These are phyloP conservation scores for Amphipyra tragopoginis DNA, from an alignment of 2,888 invertebrate species.

Conservation along the genomic window DNA sequence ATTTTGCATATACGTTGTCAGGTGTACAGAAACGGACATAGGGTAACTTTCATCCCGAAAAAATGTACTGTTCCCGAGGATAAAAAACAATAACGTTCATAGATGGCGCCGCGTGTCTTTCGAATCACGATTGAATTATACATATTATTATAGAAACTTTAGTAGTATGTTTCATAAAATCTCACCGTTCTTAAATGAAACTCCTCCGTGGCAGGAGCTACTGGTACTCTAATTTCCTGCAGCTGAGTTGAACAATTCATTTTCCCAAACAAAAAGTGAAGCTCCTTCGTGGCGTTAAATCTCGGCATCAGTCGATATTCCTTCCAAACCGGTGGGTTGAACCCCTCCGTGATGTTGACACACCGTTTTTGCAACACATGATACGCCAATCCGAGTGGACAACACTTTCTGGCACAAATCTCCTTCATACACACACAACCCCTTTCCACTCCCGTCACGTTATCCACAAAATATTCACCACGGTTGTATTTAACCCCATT, in stretches of 20 bases:
- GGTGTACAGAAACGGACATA: too few species aligned
- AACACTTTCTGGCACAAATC: constrained; percentile 75
- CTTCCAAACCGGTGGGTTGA: constrained; percentile 72
- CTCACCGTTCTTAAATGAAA: constrained; percentile 64
- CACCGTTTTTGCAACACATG: constrained; percentile 60
- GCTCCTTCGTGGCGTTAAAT: constrained; percentile 60
- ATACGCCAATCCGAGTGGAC: constrained; percentile 70
- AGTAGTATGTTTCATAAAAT: too few species aligned
- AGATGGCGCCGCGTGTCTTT: too few species aligned
- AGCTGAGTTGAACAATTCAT: constrained; percentile 59
- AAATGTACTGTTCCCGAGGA: too few species aligned
- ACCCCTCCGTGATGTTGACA: constrained; percentile 37
- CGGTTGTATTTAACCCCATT: constrained; percentile 64
- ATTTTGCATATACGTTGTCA: too few species aligned
- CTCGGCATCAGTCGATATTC: constrained; percentile 52
- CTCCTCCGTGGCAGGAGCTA: constrained; percentile 41
- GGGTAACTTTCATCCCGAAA: too few species aligned
- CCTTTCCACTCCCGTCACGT: constrained; percentile 56
- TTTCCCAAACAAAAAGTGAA: constrained; percentile 69
- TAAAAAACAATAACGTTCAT: too few species aligned
- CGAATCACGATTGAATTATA: too few species aligned
- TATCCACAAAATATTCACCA: constrained; percentile 69
- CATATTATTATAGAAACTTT: too few species aligned
- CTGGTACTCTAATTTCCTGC: constrained; percentile 49
- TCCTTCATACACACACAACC: constrained; percentile 73